Percentiles rank a stretch among this genome's conserved stretches.
These are phyloP conservation scores for Brienomyrus longianalis DNA, from an alignment of 2,113 vertebrate species.

Conservation along the genomic window DNA sequence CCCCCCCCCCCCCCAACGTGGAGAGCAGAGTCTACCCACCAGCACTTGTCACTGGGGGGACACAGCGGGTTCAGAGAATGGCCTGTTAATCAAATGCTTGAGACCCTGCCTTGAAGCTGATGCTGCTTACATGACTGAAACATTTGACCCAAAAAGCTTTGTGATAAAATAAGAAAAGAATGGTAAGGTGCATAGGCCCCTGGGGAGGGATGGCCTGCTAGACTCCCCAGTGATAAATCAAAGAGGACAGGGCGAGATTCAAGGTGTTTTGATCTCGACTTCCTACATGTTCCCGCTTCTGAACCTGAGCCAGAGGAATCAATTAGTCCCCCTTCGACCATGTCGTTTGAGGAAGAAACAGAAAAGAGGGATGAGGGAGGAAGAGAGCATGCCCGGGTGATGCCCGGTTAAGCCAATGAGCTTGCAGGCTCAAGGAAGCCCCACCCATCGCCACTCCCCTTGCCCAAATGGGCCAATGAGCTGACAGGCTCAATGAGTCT, in stretches of 20 bases:
- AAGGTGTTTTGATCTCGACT: neutral
- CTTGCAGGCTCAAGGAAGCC: neutral
- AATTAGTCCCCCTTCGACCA: neutral
- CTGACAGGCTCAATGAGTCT: no score
- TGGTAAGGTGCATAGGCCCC: neutral
- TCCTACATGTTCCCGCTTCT: neutral
- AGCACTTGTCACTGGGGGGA: neutral
- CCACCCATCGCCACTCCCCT: neutral
- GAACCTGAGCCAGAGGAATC: neutral
- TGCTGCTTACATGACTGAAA: neutral
- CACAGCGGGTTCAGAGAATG: neutral
- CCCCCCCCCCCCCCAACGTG: no score
- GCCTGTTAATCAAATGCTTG: neutral
- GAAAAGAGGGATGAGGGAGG: neutral
- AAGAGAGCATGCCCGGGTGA: neutral
- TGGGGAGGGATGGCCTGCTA: neutral
- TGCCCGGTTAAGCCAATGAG: neutral
- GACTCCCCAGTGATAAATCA: neutral
- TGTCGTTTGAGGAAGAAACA: neutral
- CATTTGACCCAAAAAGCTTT: neutral
- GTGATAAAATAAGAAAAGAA: neutral
- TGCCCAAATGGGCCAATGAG: no score
- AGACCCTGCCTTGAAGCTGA: neutral
- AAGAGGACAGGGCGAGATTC: neutral
- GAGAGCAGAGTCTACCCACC: neutral